Evolutionary conservation across 2,888 invertebrate species (phyloP).

Genomic region (Stenoptilia bipunctidactyla): DNA sequence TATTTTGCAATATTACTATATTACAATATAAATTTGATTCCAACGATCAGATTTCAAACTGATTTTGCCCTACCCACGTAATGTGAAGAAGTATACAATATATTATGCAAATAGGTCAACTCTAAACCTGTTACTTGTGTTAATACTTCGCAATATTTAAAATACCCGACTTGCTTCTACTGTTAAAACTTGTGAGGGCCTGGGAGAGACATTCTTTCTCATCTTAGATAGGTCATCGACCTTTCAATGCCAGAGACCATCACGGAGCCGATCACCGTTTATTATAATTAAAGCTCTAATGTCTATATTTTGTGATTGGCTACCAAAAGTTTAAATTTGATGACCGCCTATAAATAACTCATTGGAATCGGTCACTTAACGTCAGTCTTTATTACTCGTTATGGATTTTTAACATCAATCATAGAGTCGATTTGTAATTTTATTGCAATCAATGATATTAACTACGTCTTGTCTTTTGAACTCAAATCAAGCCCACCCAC

Average conservation of each 20-base stretch:
- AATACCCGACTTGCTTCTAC: neutral
- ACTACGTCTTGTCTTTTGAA: too few relatives aligned
- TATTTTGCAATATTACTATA: too few relatives aligned
- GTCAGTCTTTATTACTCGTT: constrained; percentile 3
- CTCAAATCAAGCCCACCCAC: too few relatives aligned
- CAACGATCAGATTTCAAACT: neutral
- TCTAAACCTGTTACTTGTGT: neutral
- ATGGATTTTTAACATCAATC: too few relatives aligned
- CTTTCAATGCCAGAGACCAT: constrained; percentile 56
- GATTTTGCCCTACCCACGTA: constrained; percentile 5
- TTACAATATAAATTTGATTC: constrained; percentile 6
- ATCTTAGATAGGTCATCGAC: constrained; percentile 44
- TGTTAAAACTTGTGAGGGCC: neutral
- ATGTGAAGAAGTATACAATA: constrained; percentile 15
- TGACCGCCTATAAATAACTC: too few relatives aligned
- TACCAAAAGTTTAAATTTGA: neutral
- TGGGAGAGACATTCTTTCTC: constrained; percentile 22
- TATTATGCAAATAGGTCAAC: constrained; percentile 1
- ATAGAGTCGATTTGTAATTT: too few relatives aligned
- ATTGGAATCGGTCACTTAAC: too few relatives aligned
- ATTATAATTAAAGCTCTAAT: constrained; percentile 29
- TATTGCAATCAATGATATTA: too few relatives aligned
- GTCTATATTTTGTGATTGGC: constrained; percentile 1
- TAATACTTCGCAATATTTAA: neutral
- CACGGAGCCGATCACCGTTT: constrained; percentile 33